These are phyloP conservation scores for Pachypsylla venusta DNA, from an alignment of 1,140 invertebrate genomes.

Conservation along the genomic window DNA sequence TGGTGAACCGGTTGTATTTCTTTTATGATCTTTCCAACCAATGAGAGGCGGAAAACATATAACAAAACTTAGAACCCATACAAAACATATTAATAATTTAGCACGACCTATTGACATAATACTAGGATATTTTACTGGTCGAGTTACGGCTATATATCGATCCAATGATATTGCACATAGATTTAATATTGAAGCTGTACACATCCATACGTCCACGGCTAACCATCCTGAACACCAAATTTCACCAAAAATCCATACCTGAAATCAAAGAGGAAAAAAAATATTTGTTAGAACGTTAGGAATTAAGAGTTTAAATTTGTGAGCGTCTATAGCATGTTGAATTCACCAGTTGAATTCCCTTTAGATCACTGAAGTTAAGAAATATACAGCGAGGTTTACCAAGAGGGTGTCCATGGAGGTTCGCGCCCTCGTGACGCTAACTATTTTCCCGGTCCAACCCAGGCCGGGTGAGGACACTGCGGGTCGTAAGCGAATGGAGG, in stretches of 20 bases:
- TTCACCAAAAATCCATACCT: slow-evolving; percentile 86
- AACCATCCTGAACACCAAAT: slow-evolving; percentile 86
- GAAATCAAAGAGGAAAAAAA: slow-evolving; percentile 27
- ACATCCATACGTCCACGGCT: slow-evolving; percentile 91
- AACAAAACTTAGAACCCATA: slow-evolving; percentile 90
- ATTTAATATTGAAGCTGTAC: slow-evolving; percentile 89
- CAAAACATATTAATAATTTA: slow-evolving; percentile 69
- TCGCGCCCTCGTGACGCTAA: no score
- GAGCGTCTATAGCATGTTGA: background rate
- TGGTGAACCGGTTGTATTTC: slow-evolving; percentile 13
- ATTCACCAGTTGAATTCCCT: no score
- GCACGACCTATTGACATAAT: slow-evolving; percentile 81
- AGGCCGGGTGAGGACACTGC: no score
- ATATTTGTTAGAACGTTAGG: background rate
- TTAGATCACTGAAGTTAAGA: no score
- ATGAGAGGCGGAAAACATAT: slow-evolving; percentile 94
- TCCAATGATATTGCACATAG: slow-evolving; percentile 82
- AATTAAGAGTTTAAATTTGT: background rate
- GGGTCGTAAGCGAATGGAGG: no score
- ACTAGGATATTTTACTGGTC: slow-evolving; percentile 82
- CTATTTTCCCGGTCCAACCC: no score
- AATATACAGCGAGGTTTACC: background rate
- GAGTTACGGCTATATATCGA: slow-evolving; percentile 86
- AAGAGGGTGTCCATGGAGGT: background rate
- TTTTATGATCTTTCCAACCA: slow-evolving; percentile 70